These are phyloP conservation scores for Allobates femoralis DNA, from an alignment of 2,797 vertebrate species.

Conservation along the genomic window DNA sequence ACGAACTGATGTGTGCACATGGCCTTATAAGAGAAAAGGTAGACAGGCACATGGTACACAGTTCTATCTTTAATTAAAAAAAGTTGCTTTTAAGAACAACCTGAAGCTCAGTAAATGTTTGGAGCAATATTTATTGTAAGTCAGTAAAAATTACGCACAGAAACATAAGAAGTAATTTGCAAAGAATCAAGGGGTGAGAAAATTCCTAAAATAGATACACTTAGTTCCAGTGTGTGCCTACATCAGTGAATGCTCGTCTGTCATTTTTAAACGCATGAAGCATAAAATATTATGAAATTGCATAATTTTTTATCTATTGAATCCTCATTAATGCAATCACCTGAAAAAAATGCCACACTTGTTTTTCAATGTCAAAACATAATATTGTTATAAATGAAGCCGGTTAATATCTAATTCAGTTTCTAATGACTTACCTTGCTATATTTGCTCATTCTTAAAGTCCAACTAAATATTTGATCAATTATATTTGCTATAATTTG, in stretches of 20 bases:
- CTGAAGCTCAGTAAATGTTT: neutral
- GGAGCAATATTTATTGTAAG: neutral
- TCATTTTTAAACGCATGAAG: conserved; percentile 36
- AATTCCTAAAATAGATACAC: conserved; percentile 29
- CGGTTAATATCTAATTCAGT: conserved; percentile 2
- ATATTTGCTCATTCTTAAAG: neutral
- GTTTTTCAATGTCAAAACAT: conserved; percentile 23
- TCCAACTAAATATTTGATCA: neutral
- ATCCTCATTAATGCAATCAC: conserved; percentile 13
- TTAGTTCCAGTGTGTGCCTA: conserved; percentile 27
- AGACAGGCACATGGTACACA: neutral
- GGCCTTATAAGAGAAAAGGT: too few species aligned
- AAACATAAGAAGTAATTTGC: conserved; percentile 22
- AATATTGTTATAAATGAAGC: conserved; percentile 27
- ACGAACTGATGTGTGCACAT: too few species aligned
- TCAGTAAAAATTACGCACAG: neutral
- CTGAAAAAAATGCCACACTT: conserved; percentile 28
- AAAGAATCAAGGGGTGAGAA: conserved; percentile 28
- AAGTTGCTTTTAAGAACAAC: neutral
- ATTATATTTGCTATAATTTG: neutral
- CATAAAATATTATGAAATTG: conserved; percentile 26
- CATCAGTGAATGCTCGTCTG: conserved; percentile 17
- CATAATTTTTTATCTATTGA: conserved; percentile 22
- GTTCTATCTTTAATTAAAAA: neutral
- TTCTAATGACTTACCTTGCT: neutral